These are phyloP conservation scores for Danio albolineatus DNA, from an alignment of 2,797 vertebrate genomes.

Conservation along the genomic window DNA sequence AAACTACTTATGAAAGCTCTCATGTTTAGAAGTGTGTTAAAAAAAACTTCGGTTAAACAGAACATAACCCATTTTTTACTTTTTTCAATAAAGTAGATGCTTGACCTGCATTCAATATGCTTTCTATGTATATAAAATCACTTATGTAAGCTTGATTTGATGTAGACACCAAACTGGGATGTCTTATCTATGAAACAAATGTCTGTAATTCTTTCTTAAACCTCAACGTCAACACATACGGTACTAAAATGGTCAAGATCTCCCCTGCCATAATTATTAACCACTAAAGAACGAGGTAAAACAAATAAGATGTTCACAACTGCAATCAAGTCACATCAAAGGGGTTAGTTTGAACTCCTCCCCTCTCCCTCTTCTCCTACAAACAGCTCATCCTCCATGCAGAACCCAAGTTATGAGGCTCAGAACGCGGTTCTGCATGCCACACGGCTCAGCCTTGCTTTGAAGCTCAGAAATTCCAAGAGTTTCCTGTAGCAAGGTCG, in stretches of 20 bases:
- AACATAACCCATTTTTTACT: too few relatives aligned
- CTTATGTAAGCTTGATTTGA: too few relatives aligned
- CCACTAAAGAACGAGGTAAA: neutral
- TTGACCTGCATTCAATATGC: too few relatives aligned
- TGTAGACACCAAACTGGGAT: too few relatives aligned
- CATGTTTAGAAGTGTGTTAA: too few relatives aligned
- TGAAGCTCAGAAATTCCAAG: constrained; percentile 77
- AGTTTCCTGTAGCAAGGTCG: constrained; percentile 73
- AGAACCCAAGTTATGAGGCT: constrained; percentile 35
- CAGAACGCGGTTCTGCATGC: constrained; percentile 41
- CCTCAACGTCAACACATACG: neutral
- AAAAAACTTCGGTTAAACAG: too few relatives aligned
- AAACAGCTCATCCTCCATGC: constrained; percentile 37
- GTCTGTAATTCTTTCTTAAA: neutral
- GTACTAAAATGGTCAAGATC: neutral
- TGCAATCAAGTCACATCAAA: neutral
- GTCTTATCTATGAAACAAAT: neutral
- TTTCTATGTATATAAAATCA: too few relatives aligned
- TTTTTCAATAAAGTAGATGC: too few relatives aligned
- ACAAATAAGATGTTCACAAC: neutral
- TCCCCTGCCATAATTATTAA: neutral
- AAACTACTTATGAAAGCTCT: too few relatives aligned
- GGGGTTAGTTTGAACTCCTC: constrained; percentile 53
- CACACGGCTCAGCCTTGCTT: constrained; percentile 66
- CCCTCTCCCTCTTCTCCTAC: constrained; percentile 4